Conservation (phyloP, 2,113 vertebrate genomes). For the Tautogolabrus adspersus region DNA sequence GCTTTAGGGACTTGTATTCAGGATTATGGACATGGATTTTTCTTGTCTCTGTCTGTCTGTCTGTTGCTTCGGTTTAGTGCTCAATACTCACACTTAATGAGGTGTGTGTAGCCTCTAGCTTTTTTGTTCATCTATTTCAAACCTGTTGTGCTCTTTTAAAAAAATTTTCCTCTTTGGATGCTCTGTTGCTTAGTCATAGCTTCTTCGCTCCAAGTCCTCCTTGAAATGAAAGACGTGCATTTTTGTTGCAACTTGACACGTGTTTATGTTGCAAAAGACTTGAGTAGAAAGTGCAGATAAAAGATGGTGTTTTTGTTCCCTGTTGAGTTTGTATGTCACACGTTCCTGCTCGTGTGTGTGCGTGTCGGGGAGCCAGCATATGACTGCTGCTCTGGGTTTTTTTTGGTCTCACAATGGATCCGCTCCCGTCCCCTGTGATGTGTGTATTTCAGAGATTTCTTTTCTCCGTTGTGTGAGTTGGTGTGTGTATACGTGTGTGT, state of each 20-base stretch:
- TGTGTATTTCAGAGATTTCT: constrained; percentile 36
- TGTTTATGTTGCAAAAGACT: constrained; percentile 44
- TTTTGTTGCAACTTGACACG: constrained; percentile 29
- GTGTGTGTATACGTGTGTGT: constrained; percentile 21
- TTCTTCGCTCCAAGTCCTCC: constrained; percentile 3
- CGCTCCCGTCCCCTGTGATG: constrained; percentile 27
- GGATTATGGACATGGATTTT: not conserved
- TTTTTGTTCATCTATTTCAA: not conserved
- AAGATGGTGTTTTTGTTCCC: constrained; percentile 22
- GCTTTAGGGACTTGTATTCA: not conserved
- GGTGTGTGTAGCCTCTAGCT: not conserved
- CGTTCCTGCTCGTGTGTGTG: constrained; percentile 2
- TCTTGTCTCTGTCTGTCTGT: not conserved
- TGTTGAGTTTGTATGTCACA: constrained; percentile 48
- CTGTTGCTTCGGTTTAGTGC: not conserved
- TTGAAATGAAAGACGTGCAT: constrained; percentile 13
- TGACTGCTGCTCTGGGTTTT: constrained; percentile 30
- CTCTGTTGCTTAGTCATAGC: not conserved
- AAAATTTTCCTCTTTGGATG: not conserved
- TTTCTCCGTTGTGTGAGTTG: constrained; percentile 18
- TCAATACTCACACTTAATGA: not conserved
- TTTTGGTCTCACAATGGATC: constrained; percentile 30
- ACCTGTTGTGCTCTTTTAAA: not conserved
- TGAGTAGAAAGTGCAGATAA: constrained; percentile 29
- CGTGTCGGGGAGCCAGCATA: constrained; percentile 29